Evolutionary conservation across 2,113 vertebrate species (phyloP).

Genomic region (Hylia prasina): DNA sequence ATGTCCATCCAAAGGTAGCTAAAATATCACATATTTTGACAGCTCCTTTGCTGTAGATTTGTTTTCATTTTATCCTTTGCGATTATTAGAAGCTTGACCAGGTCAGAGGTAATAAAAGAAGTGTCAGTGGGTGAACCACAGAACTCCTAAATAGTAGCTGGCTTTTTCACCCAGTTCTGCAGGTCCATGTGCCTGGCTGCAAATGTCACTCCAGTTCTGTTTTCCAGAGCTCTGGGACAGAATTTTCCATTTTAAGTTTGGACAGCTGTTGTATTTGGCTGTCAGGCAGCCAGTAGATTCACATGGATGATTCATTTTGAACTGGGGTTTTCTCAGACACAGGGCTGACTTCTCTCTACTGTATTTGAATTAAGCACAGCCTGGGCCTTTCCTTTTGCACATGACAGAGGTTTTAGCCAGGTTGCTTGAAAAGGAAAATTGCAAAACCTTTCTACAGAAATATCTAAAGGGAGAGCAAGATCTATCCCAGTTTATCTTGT

Average conservation of each 20-base stretch:
- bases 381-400: not conserved
- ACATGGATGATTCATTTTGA: not conserved
- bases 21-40: not conserved
- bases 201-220: not conserved
- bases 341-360: not conserved
- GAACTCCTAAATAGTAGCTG: not conserved
- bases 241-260: not conserved
- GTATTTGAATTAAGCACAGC: slow-evolving; percentile 5
- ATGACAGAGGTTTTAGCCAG: not conserved
- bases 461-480: not conserved
- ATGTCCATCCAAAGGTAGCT: not conserved
- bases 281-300: slow-evolving; percentile 21
- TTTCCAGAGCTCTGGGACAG: not conserved
- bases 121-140: not conserved
- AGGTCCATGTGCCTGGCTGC: fast-evolving
- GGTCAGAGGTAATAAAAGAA: not conserved
- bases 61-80: not conserved
- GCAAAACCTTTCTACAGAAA: not conserved
- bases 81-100: not conserved
- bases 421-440: not conserved
- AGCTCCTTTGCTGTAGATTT: not conserved
- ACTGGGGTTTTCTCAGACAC: not conserved
- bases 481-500: not conserved
- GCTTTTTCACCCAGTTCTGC: not conserved
- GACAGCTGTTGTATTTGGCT: not conserved